These are phyloP conservation scores for Nerophis ophidion DNA, from an alignment of 2,113 vertebrate species.

Conservation along the genomic window DNA sequence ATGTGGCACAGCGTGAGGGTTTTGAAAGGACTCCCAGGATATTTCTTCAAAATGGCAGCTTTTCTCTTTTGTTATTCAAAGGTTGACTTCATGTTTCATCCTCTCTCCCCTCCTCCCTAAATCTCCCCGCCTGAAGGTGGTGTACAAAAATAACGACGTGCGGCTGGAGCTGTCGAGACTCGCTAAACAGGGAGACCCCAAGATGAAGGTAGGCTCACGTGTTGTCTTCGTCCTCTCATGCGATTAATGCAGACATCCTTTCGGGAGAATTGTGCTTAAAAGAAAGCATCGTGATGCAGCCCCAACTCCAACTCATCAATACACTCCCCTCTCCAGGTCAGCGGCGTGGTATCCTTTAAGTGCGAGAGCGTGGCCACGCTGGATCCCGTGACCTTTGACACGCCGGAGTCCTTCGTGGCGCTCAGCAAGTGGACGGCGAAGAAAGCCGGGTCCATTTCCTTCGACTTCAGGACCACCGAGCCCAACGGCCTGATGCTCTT, in stretches of 20 bases:
- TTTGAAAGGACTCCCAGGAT: slow-evolving; percentile 8
- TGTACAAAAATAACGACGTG: slow-evolving; percentile 98
- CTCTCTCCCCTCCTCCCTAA: background rate
- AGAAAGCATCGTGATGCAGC: background rate
- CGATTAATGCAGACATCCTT: slow-evolving; percentile 14
- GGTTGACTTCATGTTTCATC: slow-evolving; percentile 18
- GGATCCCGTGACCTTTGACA: slow-evolving; percentile 97
- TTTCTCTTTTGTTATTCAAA: slow-evolving; percentile 9
- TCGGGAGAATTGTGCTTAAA: slow-evolving; percentile 11
- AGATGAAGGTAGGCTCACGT: slow-evolving; percentile 80
- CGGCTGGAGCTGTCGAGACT: slow-evolving; percentile 92
- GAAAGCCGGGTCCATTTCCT: slow-evolving; percentile 96
- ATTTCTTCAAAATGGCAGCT: background rate
- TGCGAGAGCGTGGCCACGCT: slow-evolving; percentile 96
- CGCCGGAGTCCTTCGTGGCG: slow-evolving; percentile 91
- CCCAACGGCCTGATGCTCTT: slow-evolving; percentile 95
- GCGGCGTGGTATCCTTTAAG: slow-evolving; percentile 94
- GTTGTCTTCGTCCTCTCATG: slow-evolving; percentile 25
- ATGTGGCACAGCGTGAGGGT: background rate
- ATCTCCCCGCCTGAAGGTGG: slow-evolving; percentile 76
- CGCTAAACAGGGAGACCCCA: slow-evolving; percentile 93
- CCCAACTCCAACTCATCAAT: background rate
- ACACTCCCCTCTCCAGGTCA: slow-evolving; percentile 62
- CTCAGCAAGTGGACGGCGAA: slow-evolving; percentile 96
- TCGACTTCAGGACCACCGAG: slow-evolving; percentile 96